phyloP scores from a whole-genome alignment of 2,797 vertebrate species.

The Kryptolebias ocellatus region DNA sequence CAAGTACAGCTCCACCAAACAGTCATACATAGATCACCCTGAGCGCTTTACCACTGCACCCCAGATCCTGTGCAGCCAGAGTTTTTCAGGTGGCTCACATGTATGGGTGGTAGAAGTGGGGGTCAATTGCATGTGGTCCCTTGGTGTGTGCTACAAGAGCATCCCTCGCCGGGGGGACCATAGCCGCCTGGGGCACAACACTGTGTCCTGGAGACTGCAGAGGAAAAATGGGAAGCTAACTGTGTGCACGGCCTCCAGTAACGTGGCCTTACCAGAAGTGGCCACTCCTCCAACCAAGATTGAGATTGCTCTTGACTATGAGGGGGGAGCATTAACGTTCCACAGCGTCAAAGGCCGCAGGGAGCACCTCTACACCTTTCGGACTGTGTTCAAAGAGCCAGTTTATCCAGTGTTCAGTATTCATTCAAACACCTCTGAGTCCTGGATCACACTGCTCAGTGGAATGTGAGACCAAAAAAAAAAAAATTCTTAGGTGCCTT shows the following conservation, averaged over 20 bases:
- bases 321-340: conserved; percentile 68
- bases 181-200: conserved; percentile 80
- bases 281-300: conserved; percentile 52
- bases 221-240: conserved; percentile 81
- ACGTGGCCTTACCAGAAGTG: conserved; percentile 52
- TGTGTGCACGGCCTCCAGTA: conserved; percentile 70
- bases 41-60: conserved; percentile 70
- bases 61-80: conserved; percentile 76
- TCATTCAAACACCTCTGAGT: conserved; percentile 76
- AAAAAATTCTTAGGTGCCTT: neutral
- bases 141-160: conserved; percentile 77
- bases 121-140: conserved; percentile 70
- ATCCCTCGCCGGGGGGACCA: conserved; percentile 79
- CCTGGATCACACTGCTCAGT: conserved; percentile 77
- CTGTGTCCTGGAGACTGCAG: conserved; percentile 80
- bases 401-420: conserved; percentile 80
- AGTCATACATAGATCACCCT: conserved; percentile 55
- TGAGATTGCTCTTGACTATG: conserved; percentile 76
- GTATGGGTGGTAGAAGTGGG: conserved; percentile 78
- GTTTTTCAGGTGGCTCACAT: conserved; percentile 72
- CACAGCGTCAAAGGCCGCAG: conserved; percentile 64
- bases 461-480: conserved; percentile 39
- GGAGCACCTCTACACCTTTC: conserved; percentile 79
- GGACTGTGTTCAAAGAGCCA: conserved; percentile 65
- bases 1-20: conserved; percentile 65